Evolutionary conservation across 2,113 vertebrate genomes (phyloP), one percentile per base, ranked within the genome.

Genomic region (Neodon shergylaensis): DNA sequence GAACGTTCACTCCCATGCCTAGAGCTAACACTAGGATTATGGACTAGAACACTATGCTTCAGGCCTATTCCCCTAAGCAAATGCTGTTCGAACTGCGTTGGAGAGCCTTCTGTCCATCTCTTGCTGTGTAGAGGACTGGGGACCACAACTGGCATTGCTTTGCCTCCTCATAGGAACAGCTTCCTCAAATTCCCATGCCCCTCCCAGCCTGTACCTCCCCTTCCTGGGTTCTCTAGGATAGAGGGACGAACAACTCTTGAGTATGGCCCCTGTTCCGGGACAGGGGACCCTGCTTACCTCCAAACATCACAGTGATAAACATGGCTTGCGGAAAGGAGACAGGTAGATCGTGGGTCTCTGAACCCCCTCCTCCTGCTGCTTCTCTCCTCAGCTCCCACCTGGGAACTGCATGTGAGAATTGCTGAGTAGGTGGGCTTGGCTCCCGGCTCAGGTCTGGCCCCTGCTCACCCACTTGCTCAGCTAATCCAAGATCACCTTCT

Each of bases 291-390:
- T 72, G 44, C 52, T 3, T 95, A 97, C 97, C 97, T 97, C 98
- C 95, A 0, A 97, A 97, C 76, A 95, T 97, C 95, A 98, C 97
- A 0, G 12, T 98, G 61, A 97, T 0, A 1, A 98, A 98, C 97
- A 95, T 86, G 44, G 81, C 42, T 36, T 31, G 31, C 39, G 17
- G 61, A 4, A 21, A 65, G 74, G 36, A 47, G 85, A 42, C 33
- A 63, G 81, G 36, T 26, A 39, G 90, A 78, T 63, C 36, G 14
- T 61, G 52, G 5, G 33, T 12, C 24, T 92, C 54, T n/a, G 70
- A 74, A 47, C 13, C 76, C 21, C 49, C 10, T 28, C 74, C 22
- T 24, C 17, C 82, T 74, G 42, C 24, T 5, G 10, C 61, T 24
- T 49, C 63, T 33, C 21, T 22, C 63, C 42, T 36, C 21, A 8